phyloP scores from a whole-genome alignment of 1,140 invertebrate genomes.

The Leptinotarsa texana region DNA sequence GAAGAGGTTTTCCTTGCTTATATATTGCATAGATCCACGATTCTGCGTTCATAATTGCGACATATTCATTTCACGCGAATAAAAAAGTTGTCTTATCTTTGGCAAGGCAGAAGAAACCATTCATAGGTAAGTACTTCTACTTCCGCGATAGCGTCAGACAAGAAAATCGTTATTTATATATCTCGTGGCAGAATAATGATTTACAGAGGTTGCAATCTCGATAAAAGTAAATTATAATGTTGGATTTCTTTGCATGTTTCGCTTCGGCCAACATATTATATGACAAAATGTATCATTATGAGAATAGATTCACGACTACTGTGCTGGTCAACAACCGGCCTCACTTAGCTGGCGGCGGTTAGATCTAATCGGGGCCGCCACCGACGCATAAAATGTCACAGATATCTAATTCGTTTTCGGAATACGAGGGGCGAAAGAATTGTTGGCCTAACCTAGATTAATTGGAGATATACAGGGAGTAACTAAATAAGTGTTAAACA shows the following conservation, averaged over 20 bases:
- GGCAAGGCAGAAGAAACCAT: slow-evolving; percentile 12
- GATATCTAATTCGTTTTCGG: not conserved
- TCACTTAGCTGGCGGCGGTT: slow-evolving; percentile 11
- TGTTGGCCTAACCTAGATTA: too few relatives aligned
- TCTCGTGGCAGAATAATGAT: slow-evolving; percentile 23
- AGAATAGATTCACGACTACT: slow-evolving; percentile 28
- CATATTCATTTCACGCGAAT: not conserved
- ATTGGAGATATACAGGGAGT: too few relatives aligned
- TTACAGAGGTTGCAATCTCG: slow-evolving; percentile 29
- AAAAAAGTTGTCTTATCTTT: slow-evolving; percentile 1
- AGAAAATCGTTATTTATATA: slow-evolving; percentile 29
- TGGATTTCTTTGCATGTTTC: slow-evolving; percentile 31
- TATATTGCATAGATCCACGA: too few relatives aligned
- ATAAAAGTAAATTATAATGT: slow-evolving; percentile 34
- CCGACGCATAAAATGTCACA: slow-evolving; percentile 15
- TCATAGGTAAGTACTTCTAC: slow-evolving; percentile 14
- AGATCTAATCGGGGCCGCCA: slow-evolving; percentile 11
- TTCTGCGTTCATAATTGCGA: too few relatives aligned
- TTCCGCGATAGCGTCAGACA: slow-evolving; percentile 21
- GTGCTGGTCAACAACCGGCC: not conserved
- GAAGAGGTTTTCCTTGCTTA: too few relatives aligned
- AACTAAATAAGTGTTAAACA: too few relatives aligned
- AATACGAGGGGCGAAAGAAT: not conserved
- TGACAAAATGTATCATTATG: slow-evolving; percentile 36
- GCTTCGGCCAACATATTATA: slow-evolving; percentile 27